Percentiles rank a stretch among this genome's conserved stretches.
These are phyloP conservation scores for Dermolepida albohirtum DNA, from an alignment of 2,888 invertebrate genomes.

Conservation along the genomic window DNA sequence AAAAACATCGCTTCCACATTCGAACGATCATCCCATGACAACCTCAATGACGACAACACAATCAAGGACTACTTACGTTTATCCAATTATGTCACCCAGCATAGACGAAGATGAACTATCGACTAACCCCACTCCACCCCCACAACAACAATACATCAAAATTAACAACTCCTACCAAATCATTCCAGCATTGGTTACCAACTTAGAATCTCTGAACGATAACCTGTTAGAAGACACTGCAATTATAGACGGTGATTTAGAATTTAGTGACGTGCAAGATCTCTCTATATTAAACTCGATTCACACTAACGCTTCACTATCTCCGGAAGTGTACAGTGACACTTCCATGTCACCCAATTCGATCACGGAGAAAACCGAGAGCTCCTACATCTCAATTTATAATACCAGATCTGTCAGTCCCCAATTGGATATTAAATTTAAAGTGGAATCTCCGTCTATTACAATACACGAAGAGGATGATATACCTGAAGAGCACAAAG, in stretches of 20 bases:
- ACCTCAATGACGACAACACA: slow-evolving; percentile 65
- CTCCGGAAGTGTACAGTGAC: slow-evolving; percentile 62
- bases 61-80: slow-evolving; percentile 52
- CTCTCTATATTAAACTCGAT: slow-evolving; percentile 67
- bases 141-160: slow-evolving; percentile 69
- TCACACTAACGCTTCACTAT: slow-evolving; percentile 58
- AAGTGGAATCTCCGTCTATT: slow-evolving; percentile 57
- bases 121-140: slow-evolving; percentile 65
- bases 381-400: slow-evolving; percentile 30
- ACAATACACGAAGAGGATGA: slow-evolving; percentile 60
- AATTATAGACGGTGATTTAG: slow-evolving; percentile 67
- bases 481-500: slow-evolving; percentile 62
- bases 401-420: slow-evolving; percentile 16
- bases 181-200: slow-evolving; percentile 71
- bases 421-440: slow-evolving; percentile 45
- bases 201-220: slow-evolving; percentile 61
- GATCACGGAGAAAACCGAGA: slow-evolving; percentile 53
- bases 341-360: slow-evolving; percentile 62
- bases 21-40: slow-evolving; percentile 44
- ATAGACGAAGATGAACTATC: slow-evolving; percentile 67
- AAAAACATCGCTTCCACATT: slow-evolving; percentile 37
- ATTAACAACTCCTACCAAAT: slow-evolving; percentile 75
- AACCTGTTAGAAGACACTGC: slow-evolving; percentile 66
- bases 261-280: slow-evolving; percentile 68
- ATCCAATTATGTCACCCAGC: slow-evolving; percentile 64